Evolutionary conservation across 2,113 vertebrate species (phyloP).

Genomic region (Ptyas mucosa): DNA sequence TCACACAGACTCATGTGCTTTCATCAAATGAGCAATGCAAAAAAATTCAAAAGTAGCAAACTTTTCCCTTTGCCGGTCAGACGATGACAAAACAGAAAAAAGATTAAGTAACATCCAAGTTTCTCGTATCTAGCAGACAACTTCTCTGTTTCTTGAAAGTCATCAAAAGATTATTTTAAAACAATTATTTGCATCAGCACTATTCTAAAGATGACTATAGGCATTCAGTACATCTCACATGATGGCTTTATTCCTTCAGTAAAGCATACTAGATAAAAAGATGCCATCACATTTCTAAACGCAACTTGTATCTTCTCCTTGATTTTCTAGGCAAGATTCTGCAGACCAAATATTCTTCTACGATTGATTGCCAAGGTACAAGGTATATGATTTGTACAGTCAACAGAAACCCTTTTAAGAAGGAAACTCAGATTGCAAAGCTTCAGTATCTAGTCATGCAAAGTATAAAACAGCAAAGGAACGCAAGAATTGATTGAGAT

Average conservation of each 20-base stretch:
- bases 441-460: no score
- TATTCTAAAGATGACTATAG: background rate
- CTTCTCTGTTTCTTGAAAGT: background rate
- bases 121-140: background rate
- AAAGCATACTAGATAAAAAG: background rate
- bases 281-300: background rate
- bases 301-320: background rate
- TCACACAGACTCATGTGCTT: constrained; percentile 30
- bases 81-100: background rate
- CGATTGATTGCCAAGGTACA: background rate
- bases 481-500: background rate
- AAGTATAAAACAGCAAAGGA: background rate
- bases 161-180: background rate
- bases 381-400: background rate
- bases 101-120: background rate
- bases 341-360: background rate
- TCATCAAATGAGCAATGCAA: background rate
- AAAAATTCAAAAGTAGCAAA: constrained; percentile 8
- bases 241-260: background rate
- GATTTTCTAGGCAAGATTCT: background rate
- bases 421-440: background rate
- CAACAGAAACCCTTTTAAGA: background rate
- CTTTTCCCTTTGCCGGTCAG: background rate
- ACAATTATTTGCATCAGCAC: background rate
- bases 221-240: background rate